phyloP scores from a whole-genome alignment of 1,140 invertebrate genomes.

The Bombus haemorrhoidalis region DNA sequence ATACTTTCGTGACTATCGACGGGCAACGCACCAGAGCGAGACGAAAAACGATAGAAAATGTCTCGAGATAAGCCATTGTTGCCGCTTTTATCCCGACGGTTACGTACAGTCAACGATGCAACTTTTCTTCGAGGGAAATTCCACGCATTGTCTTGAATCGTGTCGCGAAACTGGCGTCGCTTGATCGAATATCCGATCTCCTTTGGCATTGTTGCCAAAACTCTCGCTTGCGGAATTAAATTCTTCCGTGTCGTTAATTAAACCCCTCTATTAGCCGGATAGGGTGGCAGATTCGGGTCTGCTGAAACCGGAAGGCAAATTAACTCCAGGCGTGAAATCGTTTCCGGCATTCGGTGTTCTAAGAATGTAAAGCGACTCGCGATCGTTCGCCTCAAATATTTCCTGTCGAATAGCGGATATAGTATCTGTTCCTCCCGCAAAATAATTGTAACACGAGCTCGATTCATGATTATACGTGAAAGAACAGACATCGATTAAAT shows the following conservation, averaged over 20 bases:
- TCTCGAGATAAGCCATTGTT: slow-evolving; percentile 53
- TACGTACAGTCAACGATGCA: slow-evolving; percentile 13
- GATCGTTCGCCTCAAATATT: not conserved
- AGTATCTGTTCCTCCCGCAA: too few species aligned
- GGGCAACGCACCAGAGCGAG: slow-evolving; percentile 18
- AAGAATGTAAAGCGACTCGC: not conserved
- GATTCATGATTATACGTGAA: too few species aligned
- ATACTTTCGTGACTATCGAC: slow-evolving; percentile 44
- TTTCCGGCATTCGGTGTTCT: not conserved
- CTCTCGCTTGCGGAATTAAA: slow-evolving; percentile 2
- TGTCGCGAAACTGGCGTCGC: slow-evolving; percentile 20
- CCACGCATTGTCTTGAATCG: slow-evolving; percentile 24
- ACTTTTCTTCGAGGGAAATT: slow-evolving; percentile 49
- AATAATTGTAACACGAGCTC: too few species aligned
- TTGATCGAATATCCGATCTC: slow-evolving; percentile 42
- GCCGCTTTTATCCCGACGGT: slow-evolving; percentile 32
- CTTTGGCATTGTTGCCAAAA: slow-evolving; percentile 11
- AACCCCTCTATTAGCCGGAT: not conserved
- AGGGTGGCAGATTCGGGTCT: not conserved
- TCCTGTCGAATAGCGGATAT: not conserved
- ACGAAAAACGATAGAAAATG: slow-evolving; percentile 44
- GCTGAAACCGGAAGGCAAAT: not conserved
- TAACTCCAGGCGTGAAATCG: not conserved
- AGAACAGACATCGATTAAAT: too few species aligned
- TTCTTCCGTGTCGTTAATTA: slow-evolving; percentile 27